Percentiles rank a stretch among this genome's conserved stretches.
These are phyloP conservation scores for Metopolophium dirhodum DNA, from an alignment of 1,140 invertebrate species.

Conservation along the genomic window DNA sequence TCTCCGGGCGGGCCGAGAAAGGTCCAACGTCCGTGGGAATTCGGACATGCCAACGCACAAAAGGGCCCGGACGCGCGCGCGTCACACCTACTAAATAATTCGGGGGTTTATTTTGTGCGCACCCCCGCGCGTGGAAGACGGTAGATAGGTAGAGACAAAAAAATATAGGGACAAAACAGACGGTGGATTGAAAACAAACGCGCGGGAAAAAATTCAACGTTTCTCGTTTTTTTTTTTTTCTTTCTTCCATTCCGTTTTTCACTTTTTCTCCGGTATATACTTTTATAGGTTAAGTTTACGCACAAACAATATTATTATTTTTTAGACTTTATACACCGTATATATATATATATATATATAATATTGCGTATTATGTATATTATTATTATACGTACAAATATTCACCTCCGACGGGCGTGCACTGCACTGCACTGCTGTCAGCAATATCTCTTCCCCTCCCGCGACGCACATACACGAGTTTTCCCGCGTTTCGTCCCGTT, in stretches of 20 bases:
- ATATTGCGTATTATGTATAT: not conserved
- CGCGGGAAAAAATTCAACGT: not conserved
- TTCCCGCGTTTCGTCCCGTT: not conserved
- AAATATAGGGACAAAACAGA: not conserved
- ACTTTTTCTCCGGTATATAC: not conserved
- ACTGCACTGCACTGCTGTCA: not conserved
- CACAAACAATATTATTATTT: not conserved
- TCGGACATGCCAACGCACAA: slow-evolving; percentile 36
- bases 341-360: not conserved
- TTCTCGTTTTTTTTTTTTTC: not conserved
- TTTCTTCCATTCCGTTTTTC: not conserved
- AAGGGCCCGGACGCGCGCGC: not conserved
- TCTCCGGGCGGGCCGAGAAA: not conserved
- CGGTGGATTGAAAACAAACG: slow-evolving; percentile 17
- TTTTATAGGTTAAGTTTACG: not conserved
- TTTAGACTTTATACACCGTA: not conserved
- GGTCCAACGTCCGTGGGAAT: slow-evolving; percentile 49
- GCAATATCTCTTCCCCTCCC: not conserved
- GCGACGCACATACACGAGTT: not conserved
- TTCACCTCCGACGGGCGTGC: not conserved
- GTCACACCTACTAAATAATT: slow-evolving; percentile 50
- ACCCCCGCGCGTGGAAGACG: not conserved
- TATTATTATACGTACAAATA: not conserved
- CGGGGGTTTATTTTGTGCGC: not conserved
- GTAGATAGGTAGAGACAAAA: not conserved